phyloP scores from a whole-genome alignment of 1,140 invertebrate species.

The Drosophila aff. region DNA sequence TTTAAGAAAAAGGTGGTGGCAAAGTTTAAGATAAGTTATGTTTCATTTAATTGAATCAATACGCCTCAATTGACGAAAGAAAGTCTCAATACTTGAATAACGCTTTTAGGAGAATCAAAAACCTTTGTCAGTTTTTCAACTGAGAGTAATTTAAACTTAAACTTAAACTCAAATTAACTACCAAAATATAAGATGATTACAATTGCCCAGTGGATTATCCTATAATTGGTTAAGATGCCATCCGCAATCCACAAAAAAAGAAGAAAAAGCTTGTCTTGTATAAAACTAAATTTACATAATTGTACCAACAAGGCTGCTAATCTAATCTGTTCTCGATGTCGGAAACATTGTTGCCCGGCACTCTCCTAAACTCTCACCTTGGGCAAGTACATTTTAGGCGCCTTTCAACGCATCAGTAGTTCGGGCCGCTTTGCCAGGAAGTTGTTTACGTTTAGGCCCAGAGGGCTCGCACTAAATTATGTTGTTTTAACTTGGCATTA shows the following conservation, averaged over 20 bases:
- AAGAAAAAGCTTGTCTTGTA: slow-evolving; percentile 4
- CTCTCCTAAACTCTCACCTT: not conserved
- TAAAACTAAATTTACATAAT: slow-evolving; percentile 38
- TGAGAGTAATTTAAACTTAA: no score
- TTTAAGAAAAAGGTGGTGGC: not conserved
- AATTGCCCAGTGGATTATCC: not conserved
- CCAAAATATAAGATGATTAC: no score
- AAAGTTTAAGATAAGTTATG: not conserved
- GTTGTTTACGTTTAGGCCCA: slow-evolving; percentile 69
- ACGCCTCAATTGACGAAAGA: not conserved
- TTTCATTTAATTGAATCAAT: slow-evolving; percentile 1
- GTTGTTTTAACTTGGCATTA: slow-evolving; percentile 73
- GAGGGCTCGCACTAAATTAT: slow-evolving; percentile 64
- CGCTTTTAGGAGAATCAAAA: not conserved
- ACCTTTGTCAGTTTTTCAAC: not conserved
- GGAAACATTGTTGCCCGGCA: slow-evolving; percentile 32
- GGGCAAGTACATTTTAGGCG: slow-evolving; percentile 33
- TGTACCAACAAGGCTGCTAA: slow-evolving; percentile 37
- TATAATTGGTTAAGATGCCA: not conserved
- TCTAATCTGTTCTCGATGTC: slow-evolving; percentile 45
- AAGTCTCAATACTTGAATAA: no score
- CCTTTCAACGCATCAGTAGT: slow-evolving; percentile 49
- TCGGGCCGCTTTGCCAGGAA: slow-evolving; percentile 22
- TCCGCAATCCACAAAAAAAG: slow-evolving; percentile 5
- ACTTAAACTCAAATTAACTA: no score